phyloP scores from a whole-genome alignment of 1,140 invertebrate species.

The Drosophila bifasciata region DNA sequence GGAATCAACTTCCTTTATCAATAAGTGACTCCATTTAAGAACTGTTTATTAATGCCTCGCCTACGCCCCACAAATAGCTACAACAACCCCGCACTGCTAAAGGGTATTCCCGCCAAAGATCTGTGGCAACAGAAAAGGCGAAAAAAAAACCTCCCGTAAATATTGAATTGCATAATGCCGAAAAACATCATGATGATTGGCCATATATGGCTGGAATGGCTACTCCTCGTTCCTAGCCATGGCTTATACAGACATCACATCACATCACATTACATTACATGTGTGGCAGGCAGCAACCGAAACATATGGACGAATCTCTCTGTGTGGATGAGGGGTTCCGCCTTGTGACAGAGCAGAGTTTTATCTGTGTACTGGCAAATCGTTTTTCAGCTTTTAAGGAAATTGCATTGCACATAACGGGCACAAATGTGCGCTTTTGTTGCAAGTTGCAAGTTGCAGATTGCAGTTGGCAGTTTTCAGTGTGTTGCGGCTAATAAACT shows the following conservation, averaged over 20 bases:
- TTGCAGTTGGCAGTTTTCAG: conserved; percentile 36
- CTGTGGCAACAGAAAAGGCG: conserved; percentile 4
- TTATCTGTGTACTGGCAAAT: conserved; percentile 54
- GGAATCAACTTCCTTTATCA: too few species aligned
- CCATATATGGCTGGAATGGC: conserved; percentile 40
- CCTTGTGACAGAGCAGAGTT: conserved; percentile 42
- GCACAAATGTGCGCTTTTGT: conserved; percentile 3
- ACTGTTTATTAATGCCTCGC: too few species aligned
- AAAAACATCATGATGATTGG: conserved; percentile 39
- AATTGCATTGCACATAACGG: conserved; percentile 46
- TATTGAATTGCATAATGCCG: conserved; percentile 40
- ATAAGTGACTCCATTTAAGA: too few species aligned
- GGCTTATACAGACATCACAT: conserved; percentile 47
- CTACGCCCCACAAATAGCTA: too few species aligned
- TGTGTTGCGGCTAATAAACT: conserved; percentile 61
- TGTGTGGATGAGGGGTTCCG: conserved; percentile 45
- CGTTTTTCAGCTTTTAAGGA: conserved; percentile 62
- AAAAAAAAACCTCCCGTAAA: conserved; percentile 19
- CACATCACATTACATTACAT: conserved; percentile 37
- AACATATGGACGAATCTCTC: conserved; percentile 16
- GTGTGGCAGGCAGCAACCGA: conserved; percentile 40
- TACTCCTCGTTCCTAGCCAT: conserved; percentile 20
- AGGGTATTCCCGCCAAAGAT: conserved; percentile 4
- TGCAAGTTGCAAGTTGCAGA: conserved; percentile 25
- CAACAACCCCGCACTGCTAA: too few species aligned